A percentile compares a stretch with the other conserved stretches of the same genome.
These are phyloP conservation scores for Opisthograptis luteolata DNA, from an alignment of 2,888 invertebrate species.

Conservation along the genomic window DNA sequence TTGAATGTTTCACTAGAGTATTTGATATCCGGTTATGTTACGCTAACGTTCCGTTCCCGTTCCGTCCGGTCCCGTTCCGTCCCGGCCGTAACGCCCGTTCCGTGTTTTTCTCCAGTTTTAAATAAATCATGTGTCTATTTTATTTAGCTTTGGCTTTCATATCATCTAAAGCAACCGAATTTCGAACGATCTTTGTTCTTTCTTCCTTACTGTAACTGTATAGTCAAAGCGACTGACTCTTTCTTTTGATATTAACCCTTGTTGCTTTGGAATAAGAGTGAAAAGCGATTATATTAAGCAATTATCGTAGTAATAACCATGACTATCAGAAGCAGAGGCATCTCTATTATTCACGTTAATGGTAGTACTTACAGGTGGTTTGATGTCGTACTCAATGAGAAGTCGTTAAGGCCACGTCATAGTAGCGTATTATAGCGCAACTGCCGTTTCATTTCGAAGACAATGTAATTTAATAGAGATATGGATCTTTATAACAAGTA, in stretches of 20 bases:
- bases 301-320: slow-evolving; percentile 15
- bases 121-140: too few species aligned
- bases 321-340: slow-evolving; percentile 1
- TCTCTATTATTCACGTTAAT: slow-evolving; percentile 5
- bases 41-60: too few species aligned
- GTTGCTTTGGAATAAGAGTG: slow-evolving; percentile 8
- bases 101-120: not conserved
- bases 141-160: too few species aligned
- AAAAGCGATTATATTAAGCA: slow-evolving; percentile 1
- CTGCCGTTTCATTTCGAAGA: too few species aligned
- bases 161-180: too few species aligned
- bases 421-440: too few species aligned
- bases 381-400: not conserved
- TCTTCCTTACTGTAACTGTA: not conserved
- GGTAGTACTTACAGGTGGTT: not conserved
- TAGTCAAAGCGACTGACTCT: not conserved
- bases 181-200: not conserved
- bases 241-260: slow-evolving; percentile 5
- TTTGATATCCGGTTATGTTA: too few species aligned
- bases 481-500: too few species aligned
- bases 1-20: too few species aligned
- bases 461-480: too few species aligned
- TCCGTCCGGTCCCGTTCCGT: too few species aligned
- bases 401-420: not conserved
- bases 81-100: too few species aligned